Conservation (phyloP, 2,888 invertebrate genomes). For the Brassicogethes aeneus region DNA sequence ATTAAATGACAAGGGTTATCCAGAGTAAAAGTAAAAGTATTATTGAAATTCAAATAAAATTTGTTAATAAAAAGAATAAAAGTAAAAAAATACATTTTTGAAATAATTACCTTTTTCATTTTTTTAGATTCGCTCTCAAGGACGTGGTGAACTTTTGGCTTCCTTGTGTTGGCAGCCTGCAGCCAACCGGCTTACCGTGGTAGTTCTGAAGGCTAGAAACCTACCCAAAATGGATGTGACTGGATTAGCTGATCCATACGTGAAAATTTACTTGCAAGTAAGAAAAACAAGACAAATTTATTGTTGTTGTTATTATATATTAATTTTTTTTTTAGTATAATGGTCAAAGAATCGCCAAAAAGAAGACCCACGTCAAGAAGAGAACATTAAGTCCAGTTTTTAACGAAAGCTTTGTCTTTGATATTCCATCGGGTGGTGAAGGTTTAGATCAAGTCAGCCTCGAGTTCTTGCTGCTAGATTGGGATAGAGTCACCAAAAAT, state of each 20-base stretch:
- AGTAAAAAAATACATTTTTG: too few species aligned
- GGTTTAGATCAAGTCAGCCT: constrained; percentile 75
- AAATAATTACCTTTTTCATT: constrained; percentile 6
- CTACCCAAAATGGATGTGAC: constrained; percentile 98
- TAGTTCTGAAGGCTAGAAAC: constrained; percentile 93
- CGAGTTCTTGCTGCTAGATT: constrained; percentile 85
- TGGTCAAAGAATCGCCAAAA: constrained; percentile 96
- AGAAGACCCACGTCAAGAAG: constrained; percentile 98
- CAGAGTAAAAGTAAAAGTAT: too few species aligned
- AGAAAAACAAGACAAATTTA: not conserved
- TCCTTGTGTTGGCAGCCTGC: constrained; percentile 98
- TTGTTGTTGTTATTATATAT: not conserved
- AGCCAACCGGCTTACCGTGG: constrained; percentile 89
- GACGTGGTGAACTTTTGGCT: constrained; percentile 89
- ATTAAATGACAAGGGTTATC: too few species aligned
- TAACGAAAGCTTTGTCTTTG: constrained; percentile 98
- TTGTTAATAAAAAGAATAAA: too few species aligned
- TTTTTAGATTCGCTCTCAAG: constrained; percentile 78
- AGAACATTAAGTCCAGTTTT: constrained; percentile 96
- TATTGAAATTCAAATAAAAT: too few species aligned
- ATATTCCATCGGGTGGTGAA: constrained; percentile 73
- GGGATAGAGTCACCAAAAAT: constrained; percentile 98
- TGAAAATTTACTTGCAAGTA: constrained; percentile 81
- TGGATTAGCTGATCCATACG: constrained; percentile 93
- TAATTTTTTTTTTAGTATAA: constrained; percentile 56